phyloP scores from a whole-genome alignment of 1,140 invertebrate species.

The Eriocheir sinensis region DNA sequence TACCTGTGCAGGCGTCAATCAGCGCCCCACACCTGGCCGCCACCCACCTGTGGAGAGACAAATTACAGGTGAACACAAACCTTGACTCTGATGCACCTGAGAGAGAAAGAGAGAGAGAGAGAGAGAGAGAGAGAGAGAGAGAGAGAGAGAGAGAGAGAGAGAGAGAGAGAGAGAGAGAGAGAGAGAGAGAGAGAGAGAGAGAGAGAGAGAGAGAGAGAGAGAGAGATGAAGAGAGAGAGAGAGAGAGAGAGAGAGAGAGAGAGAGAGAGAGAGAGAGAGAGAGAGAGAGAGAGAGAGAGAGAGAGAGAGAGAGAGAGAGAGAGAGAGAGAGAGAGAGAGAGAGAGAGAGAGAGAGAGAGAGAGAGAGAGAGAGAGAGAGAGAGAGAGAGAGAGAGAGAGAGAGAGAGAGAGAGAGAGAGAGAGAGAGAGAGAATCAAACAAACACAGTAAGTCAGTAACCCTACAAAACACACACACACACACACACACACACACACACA shows the following conservation, averaged over 20 bases:
- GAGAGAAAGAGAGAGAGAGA: slow-evolving; percentile 45
- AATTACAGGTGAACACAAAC: slow-evolving; percentile 2
- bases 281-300: slow-evolving; percentile 22
- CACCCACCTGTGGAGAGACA: slow-evolving; percentile 35
- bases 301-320: background rate
- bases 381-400: background rate
- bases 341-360: slow-evolving; percentile 31
- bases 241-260: background rate
- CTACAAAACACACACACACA: too few species aligned
- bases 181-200: too few species aligned
- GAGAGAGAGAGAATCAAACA: background rate
- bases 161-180: background rate
- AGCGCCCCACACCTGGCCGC: background rate
- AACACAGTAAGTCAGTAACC: too few species aligned
- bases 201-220: background rate
- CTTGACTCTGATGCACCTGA: background rate
- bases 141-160: background rate
- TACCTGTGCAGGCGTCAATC: background rate
- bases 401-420: background rate
- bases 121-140: background rate
- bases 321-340: slow-evolving; percentile 42
- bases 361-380: background rate
- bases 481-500: too few species aligned
- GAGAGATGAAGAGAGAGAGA: background rate
- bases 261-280: background rate